Base-by-base conservation (phyloP, 2,797 vertebrate genomes). In the Enteromius paludinosus region DNA sequence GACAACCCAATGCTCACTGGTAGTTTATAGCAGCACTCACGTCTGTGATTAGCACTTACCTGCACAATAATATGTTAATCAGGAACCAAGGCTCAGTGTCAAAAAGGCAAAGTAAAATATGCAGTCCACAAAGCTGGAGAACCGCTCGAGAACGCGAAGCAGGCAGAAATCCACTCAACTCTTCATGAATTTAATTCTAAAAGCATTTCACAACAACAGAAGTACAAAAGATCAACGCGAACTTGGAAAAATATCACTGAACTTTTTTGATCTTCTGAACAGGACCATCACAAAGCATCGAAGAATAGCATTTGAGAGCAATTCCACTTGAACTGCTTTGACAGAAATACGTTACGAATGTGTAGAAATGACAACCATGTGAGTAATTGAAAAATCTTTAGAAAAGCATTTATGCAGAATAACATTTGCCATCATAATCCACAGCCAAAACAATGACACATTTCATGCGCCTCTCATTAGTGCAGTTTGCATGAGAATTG, bases 31-130 rank as follows among this genome's bases (percentile, higher is more conserved):
- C 78, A 47, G 28, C 17, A 18, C 3, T 41, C 6, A 38, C 8
- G 20, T 65, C 69, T n/a, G 45, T 41, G 4, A 20, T 75, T 28
- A n/a, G 11, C 38, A 83, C 81, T 83, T 83, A 83, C 81, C 81
- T 83, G 74, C 47, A 38, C 66, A 85, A 73, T 54, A 72, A 68
- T 7, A 61, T 41, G 59, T 74, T 74, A 52, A 65, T 59, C 81
- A 49, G 74, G 81, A 83, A 69, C 43, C 61, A 82, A 78, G 65
- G 52, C 25, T 70, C 74, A 78, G 25, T 66, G 11, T 70, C 81
- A 83, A 83, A 68, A 69, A 69, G 23, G 80, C 38, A 68, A 52
- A 45, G 47, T 15, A 56, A 66, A 54, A 66, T 41, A 74, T 66
- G 23, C 11, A 41, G 71, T 74, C 45, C 65, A 76, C 72, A 83